phyloP scores from a whole-genome alignment of 2,797 vertebrate genomes.

The Gallinago stenura region DNA sequence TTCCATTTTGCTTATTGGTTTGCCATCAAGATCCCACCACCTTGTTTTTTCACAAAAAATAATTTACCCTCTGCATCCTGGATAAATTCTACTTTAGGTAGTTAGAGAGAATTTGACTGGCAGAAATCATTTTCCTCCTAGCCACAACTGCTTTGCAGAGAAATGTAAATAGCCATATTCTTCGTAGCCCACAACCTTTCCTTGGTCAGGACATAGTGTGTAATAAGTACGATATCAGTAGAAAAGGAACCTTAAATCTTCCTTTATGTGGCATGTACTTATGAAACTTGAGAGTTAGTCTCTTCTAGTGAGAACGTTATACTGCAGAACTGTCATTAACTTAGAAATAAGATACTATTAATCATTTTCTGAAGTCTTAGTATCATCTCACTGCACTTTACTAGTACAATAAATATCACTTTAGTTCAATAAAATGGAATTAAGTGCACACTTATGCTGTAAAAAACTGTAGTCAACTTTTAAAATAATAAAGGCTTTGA shows the following conservation, averaged over 20 bases:
- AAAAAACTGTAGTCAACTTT: neutral
- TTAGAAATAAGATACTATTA: neutral
- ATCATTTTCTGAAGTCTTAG: neutral
- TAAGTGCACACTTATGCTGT: neutral
- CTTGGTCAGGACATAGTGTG: neutral
- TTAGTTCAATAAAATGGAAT: constrained; percentile 2
- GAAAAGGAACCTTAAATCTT: neutral
- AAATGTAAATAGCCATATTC: neutral
- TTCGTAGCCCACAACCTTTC: neutral
- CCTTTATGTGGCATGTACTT: neutral
- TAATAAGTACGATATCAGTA: neutral
- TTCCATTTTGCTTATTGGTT: neutral
- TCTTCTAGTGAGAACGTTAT: neutral
- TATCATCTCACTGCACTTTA: neutral
- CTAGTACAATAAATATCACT: neutral
- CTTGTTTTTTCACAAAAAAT: neutral
- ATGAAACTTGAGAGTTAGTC: neutral
- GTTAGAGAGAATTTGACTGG: neutral
- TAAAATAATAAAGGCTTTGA: constrained; percentile 22
- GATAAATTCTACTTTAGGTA: neutral
- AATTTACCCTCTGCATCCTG: neutral
- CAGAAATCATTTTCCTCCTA: neutral
- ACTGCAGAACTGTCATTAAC: neutral
- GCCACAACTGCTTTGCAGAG: neutral
- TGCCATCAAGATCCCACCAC: neutral